phyloP scores from a whole-genome alignment of 2,888 invertebrate genomes.

The Odontothrips loti region DNA sequence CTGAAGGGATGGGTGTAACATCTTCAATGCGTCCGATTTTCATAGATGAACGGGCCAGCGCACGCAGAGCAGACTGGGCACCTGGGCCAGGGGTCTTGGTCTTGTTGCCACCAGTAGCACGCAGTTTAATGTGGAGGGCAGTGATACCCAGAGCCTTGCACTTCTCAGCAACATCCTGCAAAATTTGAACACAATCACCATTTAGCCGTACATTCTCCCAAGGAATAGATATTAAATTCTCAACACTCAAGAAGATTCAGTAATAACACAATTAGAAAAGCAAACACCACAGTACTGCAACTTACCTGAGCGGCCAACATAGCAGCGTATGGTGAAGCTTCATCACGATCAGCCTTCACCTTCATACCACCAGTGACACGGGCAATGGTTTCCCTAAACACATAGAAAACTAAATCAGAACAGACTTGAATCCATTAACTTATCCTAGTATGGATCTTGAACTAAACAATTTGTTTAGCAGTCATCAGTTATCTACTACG shows the following conservation, averaged over 20 bases:
- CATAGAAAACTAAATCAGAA: constrained; percentile 21
- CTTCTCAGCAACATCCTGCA: constrained; percentile 95
- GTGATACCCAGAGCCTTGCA: constrained; percentile 96
- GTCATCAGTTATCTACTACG: no score
- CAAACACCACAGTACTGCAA: no score
- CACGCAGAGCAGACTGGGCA: constrained; percentile 95
- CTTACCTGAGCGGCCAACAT: constrained; percentile 98
- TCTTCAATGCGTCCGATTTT: constrained; percentile 99
- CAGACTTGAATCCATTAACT: neutral
- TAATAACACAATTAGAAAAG: constrained; percentile 14
- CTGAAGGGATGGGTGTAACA: constrained; percentile 99
- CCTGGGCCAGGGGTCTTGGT: constrained; percentile 99
- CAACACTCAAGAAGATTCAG: neutral
- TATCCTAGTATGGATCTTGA: no score
- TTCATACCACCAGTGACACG: constrained; percentile 99
- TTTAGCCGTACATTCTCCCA: neutral
- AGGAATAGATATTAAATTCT: constrained; percentile 7
- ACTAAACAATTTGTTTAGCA: no score
- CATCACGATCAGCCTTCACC: constrained; percentile 99
- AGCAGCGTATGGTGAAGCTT: constrained; percentile 99
- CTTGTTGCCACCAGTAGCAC: constrained; percentile 98
- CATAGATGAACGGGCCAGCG: constrained; percentile 97
- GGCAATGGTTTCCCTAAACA: constrained; percentile 75
- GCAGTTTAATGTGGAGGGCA: constrained; percentile 94
- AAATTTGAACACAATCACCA: constrained; percentile 28